Evolutionary conservation across 1,140 invertebrate species (phyloP).

Genomic region (Sesamia nonagrioides): DNA sequence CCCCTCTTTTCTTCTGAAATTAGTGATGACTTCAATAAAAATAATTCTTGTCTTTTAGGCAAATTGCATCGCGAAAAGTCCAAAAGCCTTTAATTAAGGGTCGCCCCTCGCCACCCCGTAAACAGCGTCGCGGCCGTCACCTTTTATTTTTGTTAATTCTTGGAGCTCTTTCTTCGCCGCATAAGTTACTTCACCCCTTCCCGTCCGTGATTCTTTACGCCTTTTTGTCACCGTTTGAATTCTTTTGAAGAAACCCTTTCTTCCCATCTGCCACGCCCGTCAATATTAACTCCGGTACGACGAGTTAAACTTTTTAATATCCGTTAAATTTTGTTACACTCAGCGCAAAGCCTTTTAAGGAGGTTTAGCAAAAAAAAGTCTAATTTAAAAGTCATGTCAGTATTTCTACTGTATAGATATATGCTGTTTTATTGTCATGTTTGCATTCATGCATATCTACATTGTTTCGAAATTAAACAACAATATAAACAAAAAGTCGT

Average conservation of each 20-base stretch:
- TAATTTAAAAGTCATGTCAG: slow-evolving; percentile 46
- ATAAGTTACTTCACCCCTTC: slow-evolving; percentile 86
- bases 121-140: slow-evolving; percentile 85
- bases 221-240: slow-evolving; percentile 87
- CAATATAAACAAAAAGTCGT: slow-evolving; percentile 30
- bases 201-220: slow-evolving; percentile 84
- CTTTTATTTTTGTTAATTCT: slow-evolving; percentile 88
- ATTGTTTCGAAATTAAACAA: slow-evolving; percentile 22
- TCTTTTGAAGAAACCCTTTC: slow-evolving; percentile 85
- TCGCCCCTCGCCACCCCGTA: slow-evolving; percentile 77
- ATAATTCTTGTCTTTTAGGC: slow-evolving; percentile 87
- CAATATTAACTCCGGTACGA: slow-evolving; percentile 86
- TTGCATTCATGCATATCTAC: slow-evolving; percentile 13
- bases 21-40: slow-evolving; percentile 88
- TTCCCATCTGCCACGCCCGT: slow-evolving; percentile 87
- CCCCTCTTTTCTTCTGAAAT: slow-evolving; percentile 79
- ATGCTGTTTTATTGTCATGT: slow-evolving; percentile 15
- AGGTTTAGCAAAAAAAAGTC: slow-evolving; percentile 63
- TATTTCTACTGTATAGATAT: not conserved
- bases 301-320: slow-evolving; percentile 87
- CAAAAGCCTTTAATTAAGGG: slow-evolving; percentile 87
- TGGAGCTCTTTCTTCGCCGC: slow-evolving; percentile 83
- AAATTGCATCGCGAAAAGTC: slow-evolving; percentile 87
- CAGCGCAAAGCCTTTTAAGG: slow-evolving; percentile 77
- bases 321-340: slow-evolving; percentile 86